Base-by-base conservation (phyloP, 2,888 invertebrate species). In the Hylaea fasciaria region DNA sequence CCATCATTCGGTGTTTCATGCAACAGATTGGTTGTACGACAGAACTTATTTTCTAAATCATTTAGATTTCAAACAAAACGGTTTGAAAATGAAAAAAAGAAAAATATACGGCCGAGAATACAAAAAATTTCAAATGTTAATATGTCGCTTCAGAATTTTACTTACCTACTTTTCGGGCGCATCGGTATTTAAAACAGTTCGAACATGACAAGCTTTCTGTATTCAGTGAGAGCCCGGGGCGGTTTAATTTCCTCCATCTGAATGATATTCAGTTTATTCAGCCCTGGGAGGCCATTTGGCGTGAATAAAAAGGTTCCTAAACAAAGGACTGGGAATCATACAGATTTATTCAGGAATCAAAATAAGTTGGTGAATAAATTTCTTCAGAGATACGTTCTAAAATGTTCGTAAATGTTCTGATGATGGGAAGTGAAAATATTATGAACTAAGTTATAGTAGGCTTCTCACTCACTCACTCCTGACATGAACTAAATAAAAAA, bases 211-310 rank as follows among this genome's bases (percentile, higher is more conserved):
- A 40, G 57, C 57, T 14, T 22, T 50, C 32, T n/a, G 40, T 40
- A 46, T 51, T 57, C 50, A 51, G 10, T 35, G 35, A 14, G 47
- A n/a, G 17, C 14, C 9, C 28, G 22, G 29, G 22, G 41, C 37
- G 48, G 37, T 17, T 53, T 49, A 48, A 59, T 59, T 59, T 59
- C 59, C 59, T 48, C 44, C 8, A 11, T 2, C 40, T 52, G 48
- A 53, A 58, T 58, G 58, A 49, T 53, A 49, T 44, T 53, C 58
- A 29, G 48, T 49, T 48, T 47, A 52, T 57, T 46, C 45, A 32
- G 32, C 40, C 28, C 14, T 17, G 29, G 32, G n/a, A 12, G 29
- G 40, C 40, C 53, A 49, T 59, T 59, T 54, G 29, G 10, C 49
- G 32, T 10, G 53, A 47, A 53, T 40, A 54, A 53, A 59, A 59